These are phyloP conservation scores for Salvelinus alpinus DNA, from an alignment of 2,113 vertebrate species.

Conservation along the genomic window DNA sequence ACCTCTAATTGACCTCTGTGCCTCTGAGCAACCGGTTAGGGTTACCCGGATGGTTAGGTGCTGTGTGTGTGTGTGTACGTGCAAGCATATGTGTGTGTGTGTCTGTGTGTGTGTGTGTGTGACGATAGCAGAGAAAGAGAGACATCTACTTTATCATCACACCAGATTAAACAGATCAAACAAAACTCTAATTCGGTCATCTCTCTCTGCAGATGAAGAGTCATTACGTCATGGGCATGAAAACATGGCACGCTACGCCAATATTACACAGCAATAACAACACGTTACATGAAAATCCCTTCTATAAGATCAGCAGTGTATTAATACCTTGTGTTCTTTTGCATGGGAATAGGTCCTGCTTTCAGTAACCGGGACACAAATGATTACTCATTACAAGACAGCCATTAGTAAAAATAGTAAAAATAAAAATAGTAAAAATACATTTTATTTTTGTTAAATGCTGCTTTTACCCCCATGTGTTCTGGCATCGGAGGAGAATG, in stretches of 20 bases:
- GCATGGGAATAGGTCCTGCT: neutral
- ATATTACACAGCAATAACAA: neutral
- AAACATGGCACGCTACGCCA: neutral
- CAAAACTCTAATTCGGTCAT: conserved; percentile 4
- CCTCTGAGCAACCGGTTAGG: neutral
- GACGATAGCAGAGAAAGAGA: neutral
- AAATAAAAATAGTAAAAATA: too few species aligned
- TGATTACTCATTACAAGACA: neutral
- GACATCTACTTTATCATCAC: neutral
- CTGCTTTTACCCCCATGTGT: neutral
- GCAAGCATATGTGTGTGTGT: neutral
- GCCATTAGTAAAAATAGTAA: too few species aligned
- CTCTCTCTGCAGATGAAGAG: neutral
- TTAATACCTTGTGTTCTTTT: neutral
- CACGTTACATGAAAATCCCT: neutral
- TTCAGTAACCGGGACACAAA: neutral
- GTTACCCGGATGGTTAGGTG: neutral
- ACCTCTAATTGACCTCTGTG: neutral
- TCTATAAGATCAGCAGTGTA: neutral
- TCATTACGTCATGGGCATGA: neutral
- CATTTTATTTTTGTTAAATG: too few species aligned
- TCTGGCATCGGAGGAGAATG: neutral
- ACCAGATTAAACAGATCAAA: neutral
- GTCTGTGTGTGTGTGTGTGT: neutral
- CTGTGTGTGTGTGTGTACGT: too few species aligned